Percentiles rank a stretch among this genome's conserved stretches.
Conservation (phyloP, 2,113 vertebrate species). For the Tapirus terrestris region DNA sequence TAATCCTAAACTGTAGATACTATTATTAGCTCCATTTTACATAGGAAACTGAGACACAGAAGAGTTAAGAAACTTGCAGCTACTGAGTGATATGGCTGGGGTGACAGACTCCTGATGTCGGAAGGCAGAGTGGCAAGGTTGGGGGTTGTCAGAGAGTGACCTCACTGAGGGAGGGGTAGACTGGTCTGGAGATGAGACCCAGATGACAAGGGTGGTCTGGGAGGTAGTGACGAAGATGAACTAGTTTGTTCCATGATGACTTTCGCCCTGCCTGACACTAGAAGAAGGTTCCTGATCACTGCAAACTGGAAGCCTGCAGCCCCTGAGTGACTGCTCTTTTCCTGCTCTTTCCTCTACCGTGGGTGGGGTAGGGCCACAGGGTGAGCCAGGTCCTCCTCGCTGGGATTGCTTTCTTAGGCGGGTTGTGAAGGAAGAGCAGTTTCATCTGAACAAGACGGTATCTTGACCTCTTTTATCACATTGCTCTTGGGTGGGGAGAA, state of each 20-base stretch:
- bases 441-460: neutral
- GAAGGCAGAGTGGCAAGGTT: neutral
- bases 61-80: neutral
- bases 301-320: rapidly evolving
- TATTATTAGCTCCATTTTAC: neutral
- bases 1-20: neutral
- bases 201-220: neutral
- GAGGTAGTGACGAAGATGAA: neutral
- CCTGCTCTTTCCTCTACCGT: neutral
- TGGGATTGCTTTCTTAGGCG: neutral
- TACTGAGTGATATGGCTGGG: neutral
- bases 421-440: neutral
- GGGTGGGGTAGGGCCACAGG: neutral
- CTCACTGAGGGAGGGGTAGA: neutral
- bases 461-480: neutral
- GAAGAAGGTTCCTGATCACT: neutral
- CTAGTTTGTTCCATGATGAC: neutral
- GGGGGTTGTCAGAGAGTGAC: neutral
- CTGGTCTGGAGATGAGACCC: neutral
- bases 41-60: neutral
- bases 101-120: neutral
- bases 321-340: neutral
- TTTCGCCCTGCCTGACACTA: neutral
- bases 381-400: neutral
- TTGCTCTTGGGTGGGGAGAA: neutral